Base-by-base conservation (phyloP, 2,113 vertebrate genomes). In the Pituophis catenifer region DNA sequence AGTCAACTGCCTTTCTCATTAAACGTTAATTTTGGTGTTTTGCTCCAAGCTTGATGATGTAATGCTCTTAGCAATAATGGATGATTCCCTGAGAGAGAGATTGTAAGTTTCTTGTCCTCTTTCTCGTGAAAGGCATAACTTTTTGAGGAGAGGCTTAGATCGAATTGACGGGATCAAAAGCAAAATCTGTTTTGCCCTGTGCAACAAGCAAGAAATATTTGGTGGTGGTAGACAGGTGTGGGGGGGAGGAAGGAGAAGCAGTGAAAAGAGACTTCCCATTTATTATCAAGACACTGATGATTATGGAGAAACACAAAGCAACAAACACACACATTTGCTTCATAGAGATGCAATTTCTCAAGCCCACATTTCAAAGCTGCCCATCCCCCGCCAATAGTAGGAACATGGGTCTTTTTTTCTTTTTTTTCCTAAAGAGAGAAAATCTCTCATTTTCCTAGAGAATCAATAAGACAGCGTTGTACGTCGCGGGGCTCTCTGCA, bases 291-390 rank as follows among this genome's bases (percentile, higher is more conserved):
- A 89, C 21, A 89, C 8, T 89, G 91, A 89, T 94, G 29, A 21
- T 90, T 53, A 23, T 17, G 13, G 91, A 89, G 81, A 23, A 19
- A 48, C 53, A 26, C 24, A 62, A 90, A 90, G 19, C 19, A 1
- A 0, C 0, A 38, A 57, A 93, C 24, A 65, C 11, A 62, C 1
- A 33, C 21, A 24, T 17, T 88, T 50, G 65, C 50, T 88, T 70
- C 58, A 29, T 53, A 57, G 23, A 70, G 0, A 11, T 33, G 2
- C 70, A 26, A 17, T 0, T 85, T 90, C 53, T 11, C 44, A 0
- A 0, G 0, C 0, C 7, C 48, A 0, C 3, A 21, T 2, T 0
- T 8, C 2, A 3, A 17, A 90, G 48, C 3, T 10, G 13, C 23
- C 11, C 33, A 86, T 48, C 75, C 57, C 26, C 53, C 21, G 7